Evolutionary conservation across 2,888 invertebrate genomes (phyloP), one percentile per base, ranked within the genome.

Genomic region (Xestia rhomboidea): DNA sequence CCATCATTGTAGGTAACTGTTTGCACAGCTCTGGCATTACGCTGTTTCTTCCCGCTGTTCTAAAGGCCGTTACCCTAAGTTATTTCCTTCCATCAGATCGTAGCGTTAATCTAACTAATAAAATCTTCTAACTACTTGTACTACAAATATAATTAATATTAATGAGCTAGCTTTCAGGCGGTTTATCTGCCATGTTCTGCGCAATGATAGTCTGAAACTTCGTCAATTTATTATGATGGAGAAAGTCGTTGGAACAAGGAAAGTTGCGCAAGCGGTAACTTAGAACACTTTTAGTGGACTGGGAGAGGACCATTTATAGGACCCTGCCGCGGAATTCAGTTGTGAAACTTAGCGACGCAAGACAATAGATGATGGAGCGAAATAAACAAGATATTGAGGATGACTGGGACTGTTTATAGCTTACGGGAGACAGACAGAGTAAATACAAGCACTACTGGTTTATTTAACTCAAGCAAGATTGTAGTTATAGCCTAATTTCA

Each of bases 171-270:
- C 68, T 71, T 81, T 76, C 44, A 66, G 73, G 46, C 77, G 64
- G 72, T 69, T 69, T 88, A 78, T 83, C 79, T 69, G 72, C 57
- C 62, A 66, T 75, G 80, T 77, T 76, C 69, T 57, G 51, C 30
- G 75, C 66, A 82, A 84, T 80, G 87, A 81, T 83, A 82, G 79
- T 51, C 68, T 11, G 72, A n/a, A 87, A 87, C 81, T 87, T 82
- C 63, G 68, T 72, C 79, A 82, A 87, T 87, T 88, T 89, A 85
- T 89, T 87, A 83, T 80, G 76, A 88, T 87, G 69, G 78, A 83
- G 84, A 88, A 88, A 82, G 72, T 87, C 80, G 66, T 77, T 76
- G 51, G 62, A 64, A 70, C 75, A 82, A 69, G 64, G 46, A 80
- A 85, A 89, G 82, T 86, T 76, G 44, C 27, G 62, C 54, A 51